These are phyloP conservation scores for Troides oblongomaculatus DNA, from an alignment of 2,888 invertebrate genomes.

Conservation along the genomic window DNA sequence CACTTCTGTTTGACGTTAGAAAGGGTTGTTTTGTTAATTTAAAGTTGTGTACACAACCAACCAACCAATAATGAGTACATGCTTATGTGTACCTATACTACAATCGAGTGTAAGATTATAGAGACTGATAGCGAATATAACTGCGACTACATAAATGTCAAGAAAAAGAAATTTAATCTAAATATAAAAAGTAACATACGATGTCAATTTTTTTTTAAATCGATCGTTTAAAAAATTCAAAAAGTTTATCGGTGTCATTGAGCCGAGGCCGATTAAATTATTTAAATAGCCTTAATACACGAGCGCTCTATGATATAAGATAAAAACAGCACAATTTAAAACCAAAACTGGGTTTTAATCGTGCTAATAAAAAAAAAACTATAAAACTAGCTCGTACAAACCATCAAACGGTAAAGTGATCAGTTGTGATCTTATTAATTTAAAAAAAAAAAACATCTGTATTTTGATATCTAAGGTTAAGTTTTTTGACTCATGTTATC, in stretches of 20 bases:
- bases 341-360: constrained; percentile 11
- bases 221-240: constrained; percentile 9
- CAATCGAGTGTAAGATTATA: too few species aligned
- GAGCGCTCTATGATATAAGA: constrained; percentile 12
- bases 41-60: too few species aligned
- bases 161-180: not conserved
- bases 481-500: not conserved
- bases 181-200: not conserved
- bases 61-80: not conserved
- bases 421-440: constrained; percentile 1
- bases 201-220: not conserved
- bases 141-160: not conserved
- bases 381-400: not conserved
- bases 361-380: constrained; percentile 6
- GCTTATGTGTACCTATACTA: too few species aligned
- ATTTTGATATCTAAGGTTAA: constrained; percentile 1
- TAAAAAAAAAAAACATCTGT: constrained; percentile 4
- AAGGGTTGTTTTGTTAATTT: not conserved
- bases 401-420: constrained; percentile 1
- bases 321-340: constrained; percentile 14
- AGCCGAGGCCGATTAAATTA: constrained; percentile 20
- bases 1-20: not conserved
- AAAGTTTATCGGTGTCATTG: constrained; percentile 15
- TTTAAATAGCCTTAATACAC: constrained; percentile 20
- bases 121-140: too few species aligned